phyloP scores from a whole-genome alignment of 2,113 vertebrate genomes.

The Tretioscincus oriximinensis region DNA sequence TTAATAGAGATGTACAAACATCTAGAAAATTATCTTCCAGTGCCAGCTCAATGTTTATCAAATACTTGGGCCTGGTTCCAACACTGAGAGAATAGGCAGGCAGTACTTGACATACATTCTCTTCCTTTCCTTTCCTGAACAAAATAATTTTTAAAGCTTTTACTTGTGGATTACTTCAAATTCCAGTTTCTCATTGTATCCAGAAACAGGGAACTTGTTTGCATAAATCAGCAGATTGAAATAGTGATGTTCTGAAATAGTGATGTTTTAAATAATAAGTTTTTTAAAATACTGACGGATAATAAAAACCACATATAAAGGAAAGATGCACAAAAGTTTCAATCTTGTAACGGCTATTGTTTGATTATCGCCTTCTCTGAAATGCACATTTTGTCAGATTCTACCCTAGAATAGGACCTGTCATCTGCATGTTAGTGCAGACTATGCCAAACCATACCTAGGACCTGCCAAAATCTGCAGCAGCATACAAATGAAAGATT shows the following conservation, averaged over 20 bases:
- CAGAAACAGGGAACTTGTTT: neutral
- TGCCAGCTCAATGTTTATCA: neutral
- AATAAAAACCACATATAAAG: neutral
- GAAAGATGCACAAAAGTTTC: neutral
- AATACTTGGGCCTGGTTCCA: neutral
- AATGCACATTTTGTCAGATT: too few species aligned
- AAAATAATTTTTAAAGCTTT: neutral
- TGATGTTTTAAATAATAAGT: neutral
- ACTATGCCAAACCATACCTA: too few species aligned
- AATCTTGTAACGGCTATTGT: neutral
- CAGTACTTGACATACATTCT: neutral
- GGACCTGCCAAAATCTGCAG: too few species aligned
- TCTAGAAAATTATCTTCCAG: neutral
- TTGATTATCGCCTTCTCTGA: too few species aligned
- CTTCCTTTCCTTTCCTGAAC: neutral
- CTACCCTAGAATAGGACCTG: too few species aligned
- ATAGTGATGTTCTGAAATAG: neutral
- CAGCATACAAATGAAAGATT: too few species aligned
- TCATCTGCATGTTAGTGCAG: too few species aligned
- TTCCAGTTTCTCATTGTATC: neutral
- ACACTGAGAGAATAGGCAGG: neutral
- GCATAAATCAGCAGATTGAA: neutral
- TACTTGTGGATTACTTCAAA: neutral
- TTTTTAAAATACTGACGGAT: neutral
- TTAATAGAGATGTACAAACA: neutral